Conservation (phyloP, 2,888 invertebrate genomes). For the Coenonympha arcania region DNA sequence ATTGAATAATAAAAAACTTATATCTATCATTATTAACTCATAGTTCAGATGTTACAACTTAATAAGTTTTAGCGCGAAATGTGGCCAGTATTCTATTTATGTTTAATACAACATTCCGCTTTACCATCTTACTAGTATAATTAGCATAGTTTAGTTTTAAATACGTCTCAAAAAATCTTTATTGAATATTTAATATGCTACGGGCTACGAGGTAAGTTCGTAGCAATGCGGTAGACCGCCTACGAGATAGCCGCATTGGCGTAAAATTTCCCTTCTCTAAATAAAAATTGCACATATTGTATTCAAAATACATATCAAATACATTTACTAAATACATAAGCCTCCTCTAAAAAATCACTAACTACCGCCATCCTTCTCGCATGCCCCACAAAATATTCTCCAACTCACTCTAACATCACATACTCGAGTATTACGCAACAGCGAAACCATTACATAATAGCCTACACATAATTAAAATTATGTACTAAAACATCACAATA, state of each 20-base stretch:
- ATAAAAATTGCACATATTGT: not conserved
- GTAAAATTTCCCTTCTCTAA: not conserved
- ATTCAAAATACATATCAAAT: slow-evolving; percentile 9
- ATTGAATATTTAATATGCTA: not conserved
- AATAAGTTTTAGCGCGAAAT: no score
- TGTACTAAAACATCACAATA: slow-evolving; percentile 18
- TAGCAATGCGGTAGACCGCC: not conserved
- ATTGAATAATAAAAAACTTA: no score
- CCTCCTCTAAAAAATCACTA: slow-evolving; percentile 32
- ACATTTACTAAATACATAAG: not conserved
- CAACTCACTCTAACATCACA: slow-evolving; percentile 34
- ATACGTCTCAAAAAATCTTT: no score
- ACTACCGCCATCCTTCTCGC: slow-evolving; percentile 32
- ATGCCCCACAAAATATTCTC: slow-evolving; percentile 27
- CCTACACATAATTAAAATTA: slow-evolving; percentile 16
- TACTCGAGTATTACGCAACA: slow-evolving; percentile 32
- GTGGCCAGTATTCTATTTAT: no score
- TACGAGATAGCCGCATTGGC: slow-evolving; percentile 7
- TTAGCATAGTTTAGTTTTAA: no score
- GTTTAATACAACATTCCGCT: no score
- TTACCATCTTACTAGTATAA: no score
- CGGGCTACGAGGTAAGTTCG: not conserved
- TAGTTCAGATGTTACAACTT: no score
- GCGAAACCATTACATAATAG: slow-evolving; percentile 30
- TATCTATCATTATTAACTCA: no score